Base-by-base conservation (phyloP, 2,113 vertebrate genomes). In the Atrichornis clamosus region DNA sequence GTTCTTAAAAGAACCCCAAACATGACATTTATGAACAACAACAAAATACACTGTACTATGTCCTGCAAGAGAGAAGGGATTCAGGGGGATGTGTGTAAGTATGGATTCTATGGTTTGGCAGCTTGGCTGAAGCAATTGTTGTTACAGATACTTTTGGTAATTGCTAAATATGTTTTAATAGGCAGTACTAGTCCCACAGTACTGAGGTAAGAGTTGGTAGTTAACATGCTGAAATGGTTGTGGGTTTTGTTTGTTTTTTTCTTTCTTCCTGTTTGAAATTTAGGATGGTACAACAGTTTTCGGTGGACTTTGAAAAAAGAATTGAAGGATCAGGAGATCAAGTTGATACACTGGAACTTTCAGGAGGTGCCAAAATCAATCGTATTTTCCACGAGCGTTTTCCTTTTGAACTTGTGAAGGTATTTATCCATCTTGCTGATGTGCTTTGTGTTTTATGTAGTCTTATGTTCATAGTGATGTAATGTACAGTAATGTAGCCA, bases 331-430 rank as follows among this genome's bases (percentile, higher is more conserved):
- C 98, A 23, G 98, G 98, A 49, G 98, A 98, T 90, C 98, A 98
- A 75, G 98, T 98, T 15, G 98, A 98, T 49, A 98, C 98, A 0
- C 84, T 98, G 55, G 98, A 98, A 72, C 98, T 98, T 90, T 98
- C 98, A 42, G 98, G 98, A 78, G 98, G 98, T 68, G 98, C 98
- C 59, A 98, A 98, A 94, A 98, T 98, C 95, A 98, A 98, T 78
- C 98, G 98, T 15, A 98, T 98, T 91, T 98, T 98, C 96, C 98
- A 98, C 14, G 98, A 98, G 58, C 98, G 98, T 62, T 98, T 98
- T 96, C 98, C 98, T 65, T 98, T 98, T 97, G 98, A 98, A 82
- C 97, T 98, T 13, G 97, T 98, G 64, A 98, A 98, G 98, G 98
- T 98, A 96, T 89, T 95, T 96, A 75, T 92, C 35, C 28, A 59